A percentile compares a stretch with the other conserved stretches of the same genome.
Evolutionary conservation across 2,888 invertebrate genomes (phyloP).

Genomic region (Anthophora plumipes): DNA sequence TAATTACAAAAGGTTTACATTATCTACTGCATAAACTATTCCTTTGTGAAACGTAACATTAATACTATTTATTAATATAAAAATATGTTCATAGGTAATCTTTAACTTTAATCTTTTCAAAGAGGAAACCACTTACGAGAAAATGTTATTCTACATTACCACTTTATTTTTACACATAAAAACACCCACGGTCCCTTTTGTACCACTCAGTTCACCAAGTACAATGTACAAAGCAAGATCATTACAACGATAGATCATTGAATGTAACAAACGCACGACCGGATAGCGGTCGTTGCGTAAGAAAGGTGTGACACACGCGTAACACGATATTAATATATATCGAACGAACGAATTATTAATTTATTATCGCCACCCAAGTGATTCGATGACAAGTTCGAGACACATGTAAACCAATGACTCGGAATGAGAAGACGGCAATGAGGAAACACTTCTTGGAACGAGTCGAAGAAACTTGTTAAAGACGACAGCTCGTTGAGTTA

Average conservation of each 20-base stretch:
- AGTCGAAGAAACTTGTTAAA: conserved; percentile 67
- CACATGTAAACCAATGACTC: conserved; percentile 37
- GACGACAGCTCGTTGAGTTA: conserved; percentile 63
- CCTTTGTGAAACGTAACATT: too few species aligned
- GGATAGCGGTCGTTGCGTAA: not conserved
- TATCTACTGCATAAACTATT: too few species aligned
- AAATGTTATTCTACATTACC: too few species aligned
- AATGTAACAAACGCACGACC: not conserved
- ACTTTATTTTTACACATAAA: too few species aligned
- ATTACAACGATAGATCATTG: not conserved
- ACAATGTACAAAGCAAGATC: too few species aligned
- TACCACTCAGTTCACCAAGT: too few species aligned
- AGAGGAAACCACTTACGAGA: too few species aligned
- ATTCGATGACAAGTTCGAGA: not conserved
- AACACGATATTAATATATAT: not conserved
- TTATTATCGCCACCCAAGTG: conserved; percentile 21
- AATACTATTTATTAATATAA: too few species aligned
- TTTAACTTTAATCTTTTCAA: too few species aligned
- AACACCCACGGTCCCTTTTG: too few species aligned
- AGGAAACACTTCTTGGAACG: conserved; percentile 61
- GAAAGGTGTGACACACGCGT: not conserved
- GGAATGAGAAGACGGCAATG: conserved; percentile 29
- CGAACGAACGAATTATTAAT: conserved; percentile 15
- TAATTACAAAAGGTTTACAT: too few species aligned
- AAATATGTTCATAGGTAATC: too few species aligned